These are phyloP conservation scores for Listronotus bonariensis DNA, from an alignment of 1,140 invertebrate genomes.

Conservation along the genomic window DNA sequence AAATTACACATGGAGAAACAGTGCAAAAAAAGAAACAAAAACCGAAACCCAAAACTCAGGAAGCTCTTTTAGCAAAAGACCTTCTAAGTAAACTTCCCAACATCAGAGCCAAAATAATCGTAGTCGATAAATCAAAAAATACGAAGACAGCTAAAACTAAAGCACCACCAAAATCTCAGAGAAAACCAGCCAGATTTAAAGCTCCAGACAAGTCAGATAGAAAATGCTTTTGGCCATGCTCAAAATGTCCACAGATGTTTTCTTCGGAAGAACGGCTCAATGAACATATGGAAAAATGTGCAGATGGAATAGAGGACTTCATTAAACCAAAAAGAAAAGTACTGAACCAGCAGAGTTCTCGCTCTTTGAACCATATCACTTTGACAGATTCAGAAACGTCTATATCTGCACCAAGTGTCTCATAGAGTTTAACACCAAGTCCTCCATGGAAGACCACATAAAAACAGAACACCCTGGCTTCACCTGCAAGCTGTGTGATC, in stretches of 20 bases:
- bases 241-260: conserved; percentile 30
- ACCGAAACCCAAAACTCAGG: neutral
- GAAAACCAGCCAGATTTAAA: neutral
- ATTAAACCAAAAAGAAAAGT: neutral
- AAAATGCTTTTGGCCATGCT: conserved; percentile 30
- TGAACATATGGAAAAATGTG: conserved; percentile 13
- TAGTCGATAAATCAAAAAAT: neutral
- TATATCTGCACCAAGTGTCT: conserved; percentile 43
- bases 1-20: conserved; percentile 15
- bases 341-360: no score
- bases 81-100: conserved; percentile 17
- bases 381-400: conserved; percentile 20
- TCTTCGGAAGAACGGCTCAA: conserved; percentile 13
- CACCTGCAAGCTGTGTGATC: conserved; percentile 10
- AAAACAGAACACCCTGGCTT: conserved; percentile 29
- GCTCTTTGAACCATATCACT: conserved; percentile 11
- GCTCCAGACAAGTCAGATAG: neutral
- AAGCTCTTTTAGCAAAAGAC: neutral
- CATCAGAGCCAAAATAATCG: conserved; percentile 10
- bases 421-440: conserved; percentile 34
- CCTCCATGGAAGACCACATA: conserved; percentile 36
- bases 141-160: neutral
- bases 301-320: no score
- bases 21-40: conserved; percentile 7
- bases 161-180: neutral